A percentile compares a stretch with the other conserved stretches of the same genome.
phyloP scores from a whole-genome alignment of 1,140 invertebrate genomes.

The Bombus balteatus region DNA sequence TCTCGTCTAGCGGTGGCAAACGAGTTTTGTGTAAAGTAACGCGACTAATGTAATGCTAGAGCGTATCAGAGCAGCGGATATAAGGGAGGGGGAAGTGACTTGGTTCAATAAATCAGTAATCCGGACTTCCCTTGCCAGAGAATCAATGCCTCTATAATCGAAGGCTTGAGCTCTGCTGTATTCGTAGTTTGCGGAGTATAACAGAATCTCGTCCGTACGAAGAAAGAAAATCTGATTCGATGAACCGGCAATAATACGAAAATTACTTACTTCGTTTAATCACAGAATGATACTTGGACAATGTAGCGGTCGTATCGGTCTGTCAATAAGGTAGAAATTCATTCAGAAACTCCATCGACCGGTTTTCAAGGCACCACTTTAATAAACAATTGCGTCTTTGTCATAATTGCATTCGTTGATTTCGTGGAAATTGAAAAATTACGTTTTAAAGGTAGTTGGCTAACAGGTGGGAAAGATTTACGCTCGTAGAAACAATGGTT shows the following conservation, averaged over 20 bases:
- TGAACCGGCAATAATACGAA: neutral
- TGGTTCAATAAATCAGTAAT: constrained; percentile 23
- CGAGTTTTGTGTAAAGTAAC: neutral
- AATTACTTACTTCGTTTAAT: neutral
- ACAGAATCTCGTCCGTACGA: neutral
- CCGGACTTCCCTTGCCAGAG: neutral
- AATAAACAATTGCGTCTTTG: neutral
- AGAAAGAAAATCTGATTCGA: neutral
- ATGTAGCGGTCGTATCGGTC: neutral
- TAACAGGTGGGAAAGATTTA: neutral
- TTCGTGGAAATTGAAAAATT: neutral
- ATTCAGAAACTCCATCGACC: neutral
- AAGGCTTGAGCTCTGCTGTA: neutral
- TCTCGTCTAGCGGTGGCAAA: neutral
- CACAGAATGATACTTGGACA: neutral
- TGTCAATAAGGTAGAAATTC: neutral
- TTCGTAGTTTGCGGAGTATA: neutral
- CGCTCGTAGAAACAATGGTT: neutral
- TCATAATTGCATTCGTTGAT: neutral
- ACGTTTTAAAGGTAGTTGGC: neutral
- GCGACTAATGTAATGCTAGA: neutral
- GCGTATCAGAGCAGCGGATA: neutral
- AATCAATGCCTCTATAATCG: constrained; percentile 1
- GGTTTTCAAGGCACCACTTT: neutral
- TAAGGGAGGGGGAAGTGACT: neutral